Percentiles rank a stretch among this genome's conserved stretches.
Conservation (phyloP, 1,140 invertebrate species). For the Drosophila malerkotliana region DNA sequence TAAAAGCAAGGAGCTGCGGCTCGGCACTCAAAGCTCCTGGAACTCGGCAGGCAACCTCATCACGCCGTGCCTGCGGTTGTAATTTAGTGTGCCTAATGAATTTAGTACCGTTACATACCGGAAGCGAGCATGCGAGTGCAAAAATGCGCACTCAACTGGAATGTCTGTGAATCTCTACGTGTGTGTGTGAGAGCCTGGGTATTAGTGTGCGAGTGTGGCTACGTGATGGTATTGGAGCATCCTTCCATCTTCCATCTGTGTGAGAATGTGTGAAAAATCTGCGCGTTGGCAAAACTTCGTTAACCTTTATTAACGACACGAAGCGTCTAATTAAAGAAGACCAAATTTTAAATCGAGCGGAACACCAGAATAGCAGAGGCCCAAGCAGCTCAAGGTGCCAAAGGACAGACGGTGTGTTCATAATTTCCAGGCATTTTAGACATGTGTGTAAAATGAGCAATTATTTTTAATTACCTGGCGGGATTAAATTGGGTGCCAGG, state of each 20-base stretch:
- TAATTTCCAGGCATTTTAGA: constrained; percentile 37
- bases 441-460: constrained; percentile 64
- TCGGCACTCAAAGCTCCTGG: neutral
- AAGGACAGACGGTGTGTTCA: constrained; percentile 42
- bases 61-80: constrained; percentile 69
- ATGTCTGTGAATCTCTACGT: constrained; percentile 46
- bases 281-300: constrained; percentile 69
- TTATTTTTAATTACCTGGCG: constrained; percentile 71
- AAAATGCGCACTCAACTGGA: constrained; percentile 75
- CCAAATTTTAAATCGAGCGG: constrained; percentile 50
- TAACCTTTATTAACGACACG: constrained; percentile 78
- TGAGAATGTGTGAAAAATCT: constrained; percentile 76
- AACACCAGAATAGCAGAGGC: constrained; percentile 5
- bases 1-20: constrained; percentile 12
- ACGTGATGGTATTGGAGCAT: constrained; percentile 24
- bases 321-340: constrained; percentile 75
- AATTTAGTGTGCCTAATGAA: constrained; percentile 82
- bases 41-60: constrained; percentile 39
- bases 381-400: neutral
- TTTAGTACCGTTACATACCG: constrained; percentile 81
- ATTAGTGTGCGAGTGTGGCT: constrained; percentile 8
- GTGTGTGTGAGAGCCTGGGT: neutral
- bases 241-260: constrained; percentile 14
- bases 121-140: constrained; percentile 74
- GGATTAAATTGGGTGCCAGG: constrained; percentile 59